Evolutionary conservation across 1,140 invertebrate species (phyloP).

Genomic region (Cecropterus lyciades): DNA sequence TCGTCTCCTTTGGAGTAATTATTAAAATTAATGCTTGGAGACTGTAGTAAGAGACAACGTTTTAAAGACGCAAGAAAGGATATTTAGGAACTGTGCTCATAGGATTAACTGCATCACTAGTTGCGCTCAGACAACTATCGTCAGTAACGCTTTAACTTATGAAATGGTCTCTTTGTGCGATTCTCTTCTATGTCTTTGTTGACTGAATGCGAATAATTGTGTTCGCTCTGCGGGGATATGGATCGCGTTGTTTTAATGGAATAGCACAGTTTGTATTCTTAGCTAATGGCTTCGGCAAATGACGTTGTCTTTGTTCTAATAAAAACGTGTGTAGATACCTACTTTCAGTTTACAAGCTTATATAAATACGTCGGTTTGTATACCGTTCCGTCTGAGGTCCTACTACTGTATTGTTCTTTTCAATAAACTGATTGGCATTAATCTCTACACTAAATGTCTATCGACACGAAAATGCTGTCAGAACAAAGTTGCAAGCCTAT

Average conservation of each 20-base stretch:
- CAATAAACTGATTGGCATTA: slow-evolving; percentile 13
- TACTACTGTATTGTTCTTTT: neutral
- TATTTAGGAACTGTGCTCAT: slow-evolving; percentile 68
- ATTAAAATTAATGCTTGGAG: slow-evolving; percentile 1
- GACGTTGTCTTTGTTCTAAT: slow-evolving; percentile 57
- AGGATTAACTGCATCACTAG: slow-evolving; percentile 79
- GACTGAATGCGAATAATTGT: slow-evolving; percentile 75
- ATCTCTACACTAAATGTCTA: slow-evolving; percentile 22
- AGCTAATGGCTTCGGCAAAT: slow-evolving; percentile 67
- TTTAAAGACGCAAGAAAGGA: slow-evolving; percentile 60
- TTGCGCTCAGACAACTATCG: slow-evolving; percentile 74
- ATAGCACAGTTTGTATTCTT: slow-evolving; percentile 72
- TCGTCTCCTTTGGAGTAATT: no score
- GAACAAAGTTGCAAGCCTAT: slow-evolving; percentile 38
- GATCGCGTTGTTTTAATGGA: slow-evolving; percentile 72
- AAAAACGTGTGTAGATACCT: slow-evolving; percentile 47
- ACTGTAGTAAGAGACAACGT: slow-evolving; percentile 48
- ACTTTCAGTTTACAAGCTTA: slow-evolving; percentile 7
- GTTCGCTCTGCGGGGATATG: slow-evolving; percentile 68
- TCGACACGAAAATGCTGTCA: slow-evolving; percentile 21
- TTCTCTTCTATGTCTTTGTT: slow-evolving; percentile 65
- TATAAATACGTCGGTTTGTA: neutral
- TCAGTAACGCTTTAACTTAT: slow-evolving; percentile 73
- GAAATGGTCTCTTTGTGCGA: slow-evolving; percentile 76
- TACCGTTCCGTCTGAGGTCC: neutral